These are phyloP conservation scores for Anoncus sp. DNA, from an alignment of 2,888 invertebrate genomes.

Conservation along the genomic window DNA sequence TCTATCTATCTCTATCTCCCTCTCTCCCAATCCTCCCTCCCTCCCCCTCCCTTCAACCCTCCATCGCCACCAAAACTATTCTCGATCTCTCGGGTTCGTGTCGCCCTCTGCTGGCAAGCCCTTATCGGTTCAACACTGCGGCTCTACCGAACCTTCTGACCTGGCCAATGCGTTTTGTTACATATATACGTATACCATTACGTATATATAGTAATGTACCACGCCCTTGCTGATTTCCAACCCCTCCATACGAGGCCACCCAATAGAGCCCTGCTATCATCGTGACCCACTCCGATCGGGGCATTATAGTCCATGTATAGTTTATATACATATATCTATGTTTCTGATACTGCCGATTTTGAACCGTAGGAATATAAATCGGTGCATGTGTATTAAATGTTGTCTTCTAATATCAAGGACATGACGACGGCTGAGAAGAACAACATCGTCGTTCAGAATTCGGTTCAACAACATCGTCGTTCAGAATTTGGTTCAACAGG, in stretches of 20 bases:
- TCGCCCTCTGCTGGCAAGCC: slow-evolving; percentile 74
- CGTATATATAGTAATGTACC: slow-evolving; percentile 42
- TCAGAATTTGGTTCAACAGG: too few relatives aligned
- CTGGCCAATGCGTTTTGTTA: slow-evolving; percentile 75
- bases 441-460: too few relatives aligned
- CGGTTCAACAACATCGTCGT: too few relatives aligned
- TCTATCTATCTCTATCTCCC: slow-evolving; percentile 1
- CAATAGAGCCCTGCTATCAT: slow-evolving; percentile 49
- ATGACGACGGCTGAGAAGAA: too few relatives aligned
- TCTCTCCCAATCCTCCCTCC: background rate
- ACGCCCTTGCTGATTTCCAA: slow-evolving; percentile 58
- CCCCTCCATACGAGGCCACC: slow-evolving; percentile 45
- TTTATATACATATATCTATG: too few relatives aligned
- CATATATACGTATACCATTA: slow-evolving; percentile 28
- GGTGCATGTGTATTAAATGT: too few relatives aligned
- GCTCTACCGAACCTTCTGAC: slow-evolving; percentile 76
- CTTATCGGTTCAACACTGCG: slow-evolving; percentile 76
- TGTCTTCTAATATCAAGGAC: too few relatives aligned
- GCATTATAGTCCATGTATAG: too few relatives aligned
- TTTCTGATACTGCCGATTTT: too few relatives aligned
- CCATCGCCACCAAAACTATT: slow-evolving; percentile 12
- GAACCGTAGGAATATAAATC: too few relatives aligned
- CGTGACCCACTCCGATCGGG: slow-evolving; percentile 52
- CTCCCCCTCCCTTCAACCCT: background rate
- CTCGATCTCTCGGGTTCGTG: slow-evolving; percentile 40